Base-by-base conservation (phyloP, 2,888 invertebrate species). In the Podabrus alpinus region DNA sequence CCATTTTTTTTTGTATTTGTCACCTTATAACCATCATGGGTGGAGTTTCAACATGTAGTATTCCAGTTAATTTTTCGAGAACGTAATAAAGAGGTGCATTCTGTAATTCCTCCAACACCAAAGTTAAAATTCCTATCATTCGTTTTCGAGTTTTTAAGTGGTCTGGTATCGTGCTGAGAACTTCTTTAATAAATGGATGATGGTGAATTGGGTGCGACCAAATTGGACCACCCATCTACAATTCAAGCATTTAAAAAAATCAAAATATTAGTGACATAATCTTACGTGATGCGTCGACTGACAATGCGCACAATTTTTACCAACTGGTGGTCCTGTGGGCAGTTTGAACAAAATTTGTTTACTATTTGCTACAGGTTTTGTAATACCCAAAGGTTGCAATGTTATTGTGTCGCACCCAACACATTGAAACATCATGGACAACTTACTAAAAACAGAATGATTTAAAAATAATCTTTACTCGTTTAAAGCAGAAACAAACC, bases 191-290 rank as follows among this genome's bases (percentile, higher is more conserved):
- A 87, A 99, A 99, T 0, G 88, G 86, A 66, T 88, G 88, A 81
- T 95, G 92, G 86, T 99, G 97, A 60, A 99, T 90, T 0, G 94
- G 93, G 0, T 92, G 95, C 0, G 94, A 91, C 97, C 98, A 99
- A 80, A 99, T 93, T 0, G 99, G 99, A 1, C 99, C 99, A 10
- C 96, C 97, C 80, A 96, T 86, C 93, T 95, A 86, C 69, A 85
- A 82, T 61, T 19, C 17, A 71, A 69, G 76, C 15, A 73, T 72
- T 64, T 25, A 16, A 62, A 73, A 68, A 15, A 67, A 66, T 17
- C 16, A 61, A 45, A 74, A 70, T 74, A 15, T 64, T 24, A 73
- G 10, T n/a, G n/a, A 17, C 7, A 7, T 59, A 74, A 77, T 86
- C 89, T 89, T 87, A 95, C 93, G 84, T 94, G 93, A 86, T 94